A percentile compares a stretch with the other conserved stretches of the same genome.
Evolutionary conservation across 2,797 vertebrate species (phyloP).

Genomic region (Sebastes nivosus): DNA sequence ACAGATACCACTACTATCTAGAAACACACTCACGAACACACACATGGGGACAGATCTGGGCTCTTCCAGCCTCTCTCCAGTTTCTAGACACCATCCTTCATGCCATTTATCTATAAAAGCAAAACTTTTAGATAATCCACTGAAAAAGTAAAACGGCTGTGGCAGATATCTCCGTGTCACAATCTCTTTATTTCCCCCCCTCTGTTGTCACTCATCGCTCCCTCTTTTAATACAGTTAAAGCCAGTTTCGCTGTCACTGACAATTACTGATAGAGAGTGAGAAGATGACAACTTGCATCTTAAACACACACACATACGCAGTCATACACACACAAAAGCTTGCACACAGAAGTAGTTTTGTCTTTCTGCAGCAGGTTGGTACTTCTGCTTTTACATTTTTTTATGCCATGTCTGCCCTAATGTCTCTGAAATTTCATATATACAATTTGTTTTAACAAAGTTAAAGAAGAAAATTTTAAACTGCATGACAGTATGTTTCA

Average conservation of each 20-base stretch:
- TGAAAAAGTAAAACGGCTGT: constrained; percentile 3
- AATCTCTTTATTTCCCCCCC: neutral
- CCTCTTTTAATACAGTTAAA: constrained; percentile 22
- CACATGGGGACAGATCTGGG: neutral
- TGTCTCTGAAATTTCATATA: neutral
- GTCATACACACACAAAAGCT: neutral
- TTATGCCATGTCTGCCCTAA: neutral
- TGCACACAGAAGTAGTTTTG: neutral
- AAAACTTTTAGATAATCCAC: neutral
- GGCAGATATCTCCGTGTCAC: constrained; percentile 11
- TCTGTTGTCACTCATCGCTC: constrained; percentile 17
- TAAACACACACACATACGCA: neutral
- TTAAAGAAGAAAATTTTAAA: too few species aligned
- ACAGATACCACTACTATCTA: neutral
- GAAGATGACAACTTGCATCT: neutral
- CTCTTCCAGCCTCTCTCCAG: neutral
- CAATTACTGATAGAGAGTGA: constrained; percentile 28
- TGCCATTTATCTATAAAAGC: neutral
- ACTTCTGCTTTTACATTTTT: neutral
- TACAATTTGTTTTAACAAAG: neutral
- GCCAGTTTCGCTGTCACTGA: constrained; percentile 9
- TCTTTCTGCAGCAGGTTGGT: neutral
- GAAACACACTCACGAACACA: neutral
- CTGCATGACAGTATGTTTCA: too few species aligned
- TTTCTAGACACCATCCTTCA: neutral